A percentile compares a stretch with the other conserved stretches of the same genome.
phyloP scores from a whole-genome alignment of 2,113 vertebrate genomes.

The Chaetura pelagica region DNA sequence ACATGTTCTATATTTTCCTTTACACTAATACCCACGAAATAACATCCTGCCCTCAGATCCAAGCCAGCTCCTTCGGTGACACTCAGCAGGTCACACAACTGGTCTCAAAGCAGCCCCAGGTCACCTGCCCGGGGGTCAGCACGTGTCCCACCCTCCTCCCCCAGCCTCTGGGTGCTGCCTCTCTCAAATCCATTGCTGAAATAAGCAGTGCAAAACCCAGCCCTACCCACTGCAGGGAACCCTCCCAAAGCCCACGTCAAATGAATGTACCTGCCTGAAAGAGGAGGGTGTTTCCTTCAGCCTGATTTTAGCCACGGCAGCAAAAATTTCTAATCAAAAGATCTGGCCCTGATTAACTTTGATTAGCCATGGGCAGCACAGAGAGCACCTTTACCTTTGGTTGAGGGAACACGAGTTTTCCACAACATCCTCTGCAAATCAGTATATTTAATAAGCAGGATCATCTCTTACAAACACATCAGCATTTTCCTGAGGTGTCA shows the following conservation, averaged over 20 bases:
- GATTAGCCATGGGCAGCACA: not conserved
- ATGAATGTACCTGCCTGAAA: not conserved
- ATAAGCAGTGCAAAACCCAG: not conserved
- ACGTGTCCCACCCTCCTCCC: rapidly evolving
- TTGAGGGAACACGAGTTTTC: not conserved
- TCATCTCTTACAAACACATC: not conserved
- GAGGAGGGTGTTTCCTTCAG: not conserved
- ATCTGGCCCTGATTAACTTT: not conserved
- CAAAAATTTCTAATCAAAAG: not conserved
- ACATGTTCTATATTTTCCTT: rapidly evolving
- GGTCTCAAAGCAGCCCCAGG: rapidly evolving
- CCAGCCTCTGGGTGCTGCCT: not conserved
- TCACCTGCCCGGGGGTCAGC: no score
- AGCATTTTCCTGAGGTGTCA: not conserved
- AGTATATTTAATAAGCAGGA: not conserved
- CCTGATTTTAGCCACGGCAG: not conserved
- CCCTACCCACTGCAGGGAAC: not conserved
- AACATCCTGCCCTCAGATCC: not conserved
- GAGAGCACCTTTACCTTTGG: not conserved
- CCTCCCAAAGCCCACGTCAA: not conserved
- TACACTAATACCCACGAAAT: not conserved
- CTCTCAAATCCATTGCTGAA: not conserved
- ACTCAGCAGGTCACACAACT: no score
- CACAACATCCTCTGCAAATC: not conserved
- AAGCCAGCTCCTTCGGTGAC: not conserved